Evolutionary conservation across 1,140 invertebrate species (phyloP).

Genomic region (Bombus fervidus): DNA sequence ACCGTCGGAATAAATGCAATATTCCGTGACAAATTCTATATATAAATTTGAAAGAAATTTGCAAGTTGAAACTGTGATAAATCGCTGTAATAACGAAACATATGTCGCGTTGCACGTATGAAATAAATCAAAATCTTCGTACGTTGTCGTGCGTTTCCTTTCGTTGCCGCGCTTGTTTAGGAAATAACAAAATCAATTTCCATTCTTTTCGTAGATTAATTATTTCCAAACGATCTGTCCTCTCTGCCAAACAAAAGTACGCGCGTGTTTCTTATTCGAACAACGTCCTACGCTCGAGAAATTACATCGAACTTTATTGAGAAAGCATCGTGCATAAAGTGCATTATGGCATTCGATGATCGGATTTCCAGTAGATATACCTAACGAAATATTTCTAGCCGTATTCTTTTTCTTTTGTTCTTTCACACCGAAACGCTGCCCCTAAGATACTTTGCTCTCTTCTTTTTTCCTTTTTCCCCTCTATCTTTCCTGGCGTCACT

Average conservation of each 20-base stretch:
- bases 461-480: background rate
- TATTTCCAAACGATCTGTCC: background rate
- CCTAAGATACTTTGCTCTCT: background rate
- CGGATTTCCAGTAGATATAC: background rate
- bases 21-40: background rate
- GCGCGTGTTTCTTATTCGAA: too few relatives aligned
- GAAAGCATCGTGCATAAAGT: too few relatives aligned
- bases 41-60: background rate
- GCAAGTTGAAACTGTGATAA: background rate
- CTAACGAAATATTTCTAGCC: slow-evolving; percentile 24
- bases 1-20: background rate
- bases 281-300: too few relatives aligned
- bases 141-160: background rate
- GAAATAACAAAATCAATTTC: background rate
- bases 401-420: background rate
- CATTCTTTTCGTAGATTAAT: background rate
- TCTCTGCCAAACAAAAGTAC: background rate
- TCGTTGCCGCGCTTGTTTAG: background rate
- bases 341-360: background rate
- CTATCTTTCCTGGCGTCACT: slow-evolving; percentile 16
- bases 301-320: background rate
- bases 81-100: background rate
- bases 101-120: background rate
- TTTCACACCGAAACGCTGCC: slow-evolving; percentile 13
- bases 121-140: background rate